These are phyloP conservation scores for Noctilio leporinus DNA, from an alignment of 2,113 vertebrate genomes.

Conservation along the genomic window DNA sequence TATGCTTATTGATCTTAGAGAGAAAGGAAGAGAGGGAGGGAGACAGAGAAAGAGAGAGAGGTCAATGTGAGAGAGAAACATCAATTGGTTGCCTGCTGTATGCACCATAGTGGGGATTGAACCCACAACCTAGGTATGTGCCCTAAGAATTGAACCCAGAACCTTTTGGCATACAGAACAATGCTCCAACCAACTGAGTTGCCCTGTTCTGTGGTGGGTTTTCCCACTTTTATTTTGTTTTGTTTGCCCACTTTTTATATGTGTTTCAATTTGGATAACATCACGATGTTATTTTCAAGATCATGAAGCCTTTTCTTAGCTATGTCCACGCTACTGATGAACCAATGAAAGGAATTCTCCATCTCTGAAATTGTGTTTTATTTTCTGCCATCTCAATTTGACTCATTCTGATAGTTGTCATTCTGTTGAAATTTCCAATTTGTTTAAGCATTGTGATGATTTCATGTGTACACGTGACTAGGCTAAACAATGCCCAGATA, in stretches of 20 bases:
- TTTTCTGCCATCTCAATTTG: neutral
- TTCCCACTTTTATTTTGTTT: neutral
- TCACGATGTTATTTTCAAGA: neutral
- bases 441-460: neutral
- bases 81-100: no score
- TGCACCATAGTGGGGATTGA: no score
- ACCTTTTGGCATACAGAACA: no score
- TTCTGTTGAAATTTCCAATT: neutral
- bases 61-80: no score
- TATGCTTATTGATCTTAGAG: no score
- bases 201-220: neutral
- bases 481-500: neutral
- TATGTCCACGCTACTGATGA: neutral
- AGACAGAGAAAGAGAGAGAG: no score
- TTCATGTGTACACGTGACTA: neutral
- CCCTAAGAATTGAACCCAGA: no score
- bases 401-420: neutral
- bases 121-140: no score
- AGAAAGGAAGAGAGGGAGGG: no score
- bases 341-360: neutral
- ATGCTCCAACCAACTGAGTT: no score
- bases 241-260: neutral
- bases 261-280: neutral
- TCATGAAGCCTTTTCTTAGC: neutral
- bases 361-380: neutral